Percentiles rank a stretch among this genome's conserved stretches.
phyloP scores from a whole-genome alignment of 2,113 vertebrate species.

The Cepphus grylle region DNA sequence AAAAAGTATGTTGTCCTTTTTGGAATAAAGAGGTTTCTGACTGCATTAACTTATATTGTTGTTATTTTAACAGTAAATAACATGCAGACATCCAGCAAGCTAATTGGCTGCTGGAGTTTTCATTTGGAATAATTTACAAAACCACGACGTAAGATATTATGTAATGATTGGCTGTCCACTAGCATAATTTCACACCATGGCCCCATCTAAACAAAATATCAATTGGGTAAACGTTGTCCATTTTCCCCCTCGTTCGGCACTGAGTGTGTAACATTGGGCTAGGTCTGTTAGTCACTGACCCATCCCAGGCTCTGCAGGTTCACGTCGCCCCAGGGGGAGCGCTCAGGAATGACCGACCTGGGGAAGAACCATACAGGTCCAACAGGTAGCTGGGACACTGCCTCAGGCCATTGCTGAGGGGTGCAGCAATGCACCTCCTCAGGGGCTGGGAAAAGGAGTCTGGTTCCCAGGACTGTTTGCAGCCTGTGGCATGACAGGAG shows the following conservation, averaged over 20 bases:
- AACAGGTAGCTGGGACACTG: not conserved
- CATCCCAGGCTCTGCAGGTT: not conserved
- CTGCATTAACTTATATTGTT: not conserved
- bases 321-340: rapidly evolving
- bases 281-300: not conserved
- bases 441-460: not conserved
- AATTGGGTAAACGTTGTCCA: not conserved
- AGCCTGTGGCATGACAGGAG: not conserved
- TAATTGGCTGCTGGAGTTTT: not conserved
- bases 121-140: slow-evolving; percentile 19
- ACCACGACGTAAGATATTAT: not conserved
- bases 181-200: not conserved
- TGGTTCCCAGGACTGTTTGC: not conserved
- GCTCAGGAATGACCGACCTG: not conserved
- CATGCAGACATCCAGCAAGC: not conserved
- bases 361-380: not conserved
- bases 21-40: not conserved
- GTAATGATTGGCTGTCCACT: not conserved
- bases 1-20: not conserved
- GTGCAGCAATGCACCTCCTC: not conserved
- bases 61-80: slow-evolving; percentile 39
- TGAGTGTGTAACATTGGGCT: not conserved
- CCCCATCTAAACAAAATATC: not conserved
- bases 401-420: not conserved
- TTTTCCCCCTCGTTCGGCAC: not conserved